Evolutionary conservation across 2,888 invertebrate species (phyloP).

Genomic region (Drosophila fungiperda): DNA sequence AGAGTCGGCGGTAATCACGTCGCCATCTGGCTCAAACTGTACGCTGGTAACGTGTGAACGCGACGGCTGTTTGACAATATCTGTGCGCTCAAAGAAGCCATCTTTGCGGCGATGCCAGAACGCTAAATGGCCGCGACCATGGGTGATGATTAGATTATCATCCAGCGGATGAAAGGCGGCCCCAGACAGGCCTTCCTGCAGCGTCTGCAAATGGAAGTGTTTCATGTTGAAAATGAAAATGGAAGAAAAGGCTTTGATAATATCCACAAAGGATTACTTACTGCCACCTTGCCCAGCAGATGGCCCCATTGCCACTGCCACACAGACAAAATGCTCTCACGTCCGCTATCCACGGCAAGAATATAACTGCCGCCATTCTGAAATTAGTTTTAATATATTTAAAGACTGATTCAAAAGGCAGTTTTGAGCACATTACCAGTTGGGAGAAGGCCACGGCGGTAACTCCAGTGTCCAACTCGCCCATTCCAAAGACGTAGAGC

Average conservation of each 20-base stretch:
- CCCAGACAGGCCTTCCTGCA: conserved; percentile 94
- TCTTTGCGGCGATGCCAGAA: conserved; percentile 97
- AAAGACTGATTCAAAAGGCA: not conserved
- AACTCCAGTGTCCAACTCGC: conserved; percentile 94
- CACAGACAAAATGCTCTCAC: conserved; percentile 95
- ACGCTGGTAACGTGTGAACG: conserved; percentile 94
- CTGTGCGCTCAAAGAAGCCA: conserved; percentile 95
- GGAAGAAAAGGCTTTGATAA: conserved; percentile 1
- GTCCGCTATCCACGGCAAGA: conserved; percentile 94
- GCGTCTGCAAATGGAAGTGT: conserved; percentile 87
- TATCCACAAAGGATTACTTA: conserved; percentile 86
- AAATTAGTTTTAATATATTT: not conserved
- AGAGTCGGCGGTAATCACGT: conserved; percentile 96
- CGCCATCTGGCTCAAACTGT: conserved; percentile 96
- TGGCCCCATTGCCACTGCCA: conserved; percentile 99
- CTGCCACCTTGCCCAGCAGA: conserved; percentile 96
- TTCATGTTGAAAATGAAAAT: not conserved
- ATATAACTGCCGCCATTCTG: conserved; percentile 96
- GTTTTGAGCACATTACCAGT: conserved; percentile 86
- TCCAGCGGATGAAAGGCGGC: conserved; percentile 96
- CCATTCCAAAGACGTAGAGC: conserved; percentile 95
- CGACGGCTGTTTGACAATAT: conserved; percentile 95
- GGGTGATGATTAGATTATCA: conserved; percentile 95
- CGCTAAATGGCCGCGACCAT: conserved; percentile 95
- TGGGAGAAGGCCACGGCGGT: conserved; percentile 95